These are phyloP conservation scores for Malthinus seriepunctatus DNA, from an alignment of 2,888 invertebrate genomes.

Conservation along the genomic window DNA sequence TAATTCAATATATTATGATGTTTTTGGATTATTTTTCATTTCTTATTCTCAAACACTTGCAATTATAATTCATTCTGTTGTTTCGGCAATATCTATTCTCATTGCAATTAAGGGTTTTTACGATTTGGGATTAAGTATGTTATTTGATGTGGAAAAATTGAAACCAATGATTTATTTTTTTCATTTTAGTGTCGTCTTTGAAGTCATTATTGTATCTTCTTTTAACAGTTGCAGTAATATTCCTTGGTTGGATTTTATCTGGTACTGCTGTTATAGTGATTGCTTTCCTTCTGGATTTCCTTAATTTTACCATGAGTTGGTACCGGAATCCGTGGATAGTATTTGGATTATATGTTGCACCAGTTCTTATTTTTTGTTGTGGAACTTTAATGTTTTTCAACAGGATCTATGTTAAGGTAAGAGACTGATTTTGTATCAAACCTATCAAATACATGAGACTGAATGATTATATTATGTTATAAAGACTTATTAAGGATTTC, in stretches of 20 bases:
- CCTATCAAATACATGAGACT: neutral
- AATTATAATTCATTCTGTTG: constrained; percentile 29
- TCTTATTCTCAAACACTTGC: constrained; percentile 59
- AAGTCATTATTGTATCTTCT: constrained; percentile 10
- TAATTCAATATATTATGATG: constrained; percentile 72
- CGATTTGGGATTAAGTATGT: constrained; percentile 25
- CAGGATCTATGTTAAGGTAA: constrained; percentile 30
- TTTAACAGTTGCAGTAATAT: constrained; percentile 26
- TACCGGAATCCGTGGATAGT: constrained; percentile 61
- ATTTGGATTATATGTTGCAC: constrained; percentile 53
- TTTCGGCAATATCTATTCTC: constrained; percentile 49
- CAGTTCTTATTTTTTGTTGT: constrained; percentile 49
- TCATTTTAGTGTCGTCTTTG: constrained; percentile 14
- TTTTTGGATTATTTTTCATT: constrained; percentile 69
- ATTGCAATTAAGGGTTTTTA: constrained; percentile 34
- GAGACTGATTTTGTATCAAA: neutral
- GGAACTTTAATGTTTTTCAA: constrained; percentile 45
- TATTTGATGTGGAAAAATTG: constrained; percentile 1
- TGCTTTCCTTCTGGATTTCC: constrained; percentile 51
- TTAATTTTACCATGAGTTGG: constrained; percentile 62
- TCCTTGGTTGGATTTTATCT: constrained; percentile 42
- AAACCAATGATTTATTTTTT: neutral
- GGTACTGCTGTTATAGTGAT: constrained; percentile 43
- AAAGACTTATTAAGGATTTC: too few species aligned
- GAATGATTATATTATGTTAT: too few species aligned